Evolutionary conservation across 2,113 vertebrate species (phyloP).

Genomic region (Coryphaenoides rupestris): DNA sequence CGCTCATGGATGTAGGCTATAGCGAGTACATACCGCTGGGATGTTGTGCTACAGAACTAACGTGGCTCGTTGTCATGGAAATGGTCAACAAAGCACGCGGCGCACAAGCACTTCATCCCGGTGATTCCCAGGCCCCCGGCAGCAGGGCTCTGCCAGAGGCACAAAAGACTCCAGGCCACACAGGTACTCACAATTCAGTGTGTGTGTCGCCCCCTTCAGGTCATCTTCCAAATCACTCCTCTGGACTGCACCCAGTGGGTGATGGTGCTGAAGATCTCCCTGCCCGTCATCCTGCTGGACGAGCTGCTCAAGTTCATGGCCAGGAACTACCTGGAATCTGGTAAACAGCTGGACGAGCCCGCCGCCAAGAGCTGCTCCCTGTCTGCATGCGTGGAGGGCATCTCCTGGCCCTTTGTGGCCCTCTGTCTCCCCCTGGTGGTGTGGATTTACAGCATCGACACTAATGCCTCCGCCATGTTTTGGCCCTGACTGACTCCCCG

Average conservation of each 20-base stretch:
- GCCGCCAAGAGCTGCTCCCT: conserved; percentile 75
- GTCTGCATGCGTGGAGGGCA: conserved; percentile 88
- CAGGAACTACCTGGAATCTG: conserved; percentile 95
- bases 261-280: conserved; percentile 97
- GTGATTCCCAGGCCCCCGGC: too few relatives aligned
- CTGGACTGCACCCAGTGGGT: conserved; percentile 93
- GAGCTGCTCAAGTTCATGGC: conserved; percentile 94
- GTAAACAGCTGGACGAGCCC: conserved; percentile 89
- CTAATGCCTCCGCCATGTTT: conserved; percentile 92
- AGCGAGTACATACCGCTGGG: too few relatives aligned
- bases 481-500: conserved; percentile 75
- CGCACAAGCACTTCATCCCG: too few relatives aligned
- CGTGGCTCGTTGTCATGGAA: too few relatives aligned
- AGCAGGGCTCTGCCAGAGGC: too few relatives aligned
- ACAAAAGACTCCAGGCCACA: neutral
- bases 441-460: conserved; percentile 99
- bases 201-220: conserved; percentile 70
- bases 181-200: neutral
- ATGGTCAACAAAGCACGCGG: too few relatives aligned
- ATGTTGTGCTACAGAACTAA: too few relatives aligned
- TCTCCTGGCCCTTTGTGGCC: conserved; percentile 96
- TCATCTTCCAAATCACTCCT: conserved; percentile 99
- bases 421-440: conserved; percentile 88
- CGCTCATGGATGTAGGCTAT: too few relatives aligned
- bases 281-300: conserved; percentile 96